Evolutionary conservation across 2,113 vertebrate species (phyloP).

Genomic region (Centropus bengalensis): DNA sequence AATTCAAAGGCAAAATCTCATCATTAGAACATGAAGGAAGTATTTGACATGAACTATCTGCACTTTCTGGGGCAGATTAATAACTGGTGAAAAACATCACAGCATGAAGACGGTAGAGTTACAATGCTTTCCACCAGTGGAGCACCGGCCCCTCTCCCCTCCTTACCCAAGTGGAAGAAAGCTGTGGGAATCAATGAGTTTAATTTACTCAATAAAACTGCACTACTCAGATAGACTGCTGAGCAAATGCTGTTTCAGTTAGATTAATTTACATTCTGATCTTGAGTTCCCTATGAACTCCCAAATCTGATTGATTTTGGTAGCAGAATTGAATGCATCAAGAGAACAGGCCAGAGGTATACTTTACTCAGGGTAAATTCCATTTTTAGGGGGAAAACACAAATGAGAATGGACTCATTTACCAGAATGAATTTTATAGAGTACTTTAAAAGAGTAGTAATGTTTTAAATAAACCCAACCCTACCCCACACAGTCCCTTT

Average conservation of each 20-base stretch:
- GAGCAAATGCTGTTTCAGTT: background rate
- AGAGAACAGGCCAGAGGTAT: background rate
- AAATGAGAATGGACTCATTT: background rate
- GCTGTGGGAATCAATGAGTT: background rate
- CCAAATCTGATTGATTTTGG: background rate
- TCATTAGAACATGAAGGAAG: background rate
- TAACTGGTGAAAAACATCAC: background rate
- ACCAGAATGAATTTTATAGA: background rate
- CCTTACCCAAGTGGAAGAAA: background rate
- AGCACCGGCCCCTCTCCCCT: background rate
- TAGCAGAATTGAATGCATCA: background rate
- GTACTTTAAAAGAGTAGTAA: background rate
- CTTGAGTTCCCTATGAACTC: background rate
- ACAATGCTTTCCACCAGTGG: rapidly evolving
- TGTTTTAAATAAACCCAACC: background rate
- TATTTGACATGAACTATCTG: background rate
- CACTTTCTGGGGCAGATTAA: background rate
- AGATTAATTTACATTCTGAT: background rate
- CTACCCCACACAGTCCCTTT: background rate
- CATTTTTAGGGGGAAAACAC: background rate
- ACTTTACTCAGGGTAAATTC: background rate
- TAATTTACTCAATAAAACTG: background rate
- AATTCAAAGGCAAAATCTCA: background rate
- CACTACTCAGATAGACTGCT: background rate
- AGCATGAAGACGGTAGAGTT: background rate